Percentiles rank a stretch among this genome's conserved stretches.
These are phyloP conservation scores for Trachelus troglodyta DNA, from an alignment of 2,888 invertebrate genomes.

Conservation along the genomic window DNA sequence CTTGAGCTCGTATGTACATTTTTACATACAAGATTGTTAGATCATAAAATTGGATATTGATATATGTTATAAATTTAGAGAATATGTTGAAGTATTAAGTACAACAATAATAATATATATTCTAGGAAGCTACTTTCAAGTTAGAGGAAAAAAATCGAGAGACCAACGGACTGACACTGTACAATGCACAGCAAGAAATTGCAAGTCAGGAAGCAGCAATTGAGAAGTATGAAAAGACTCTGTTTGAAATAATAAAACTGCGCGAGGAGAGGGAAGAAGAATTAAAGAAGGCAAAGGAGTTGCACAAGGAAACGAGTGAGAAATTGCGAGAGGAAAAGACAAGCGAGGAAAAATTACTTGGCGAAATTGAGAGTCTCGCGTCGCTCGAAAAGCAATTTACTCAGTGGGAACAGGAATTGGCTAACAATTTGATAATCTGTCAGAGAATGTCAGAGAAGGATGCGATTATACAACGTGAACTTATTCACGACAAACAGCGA, in stretches of 20 bases:
- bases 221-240: constrained; percentile 70
- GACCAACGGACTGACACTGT: constrained; percentile 71
- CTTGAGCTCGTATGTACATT: constrained; percentile 70
- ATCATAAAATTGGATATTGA: not conserved
- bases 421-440: constrained; percentile 73
- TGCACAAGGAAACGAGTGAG: constrained; percentile 66
- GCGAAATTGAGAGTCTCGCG: constrained; percentile 71
- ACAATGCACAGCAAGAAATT: constrained; percentile 74
- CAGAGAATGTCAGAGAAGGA: constrained; percentile 75
- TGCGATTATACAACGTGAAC: constrained; percentile 50
- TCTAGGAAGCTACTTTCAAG: constrained; percentile 66
- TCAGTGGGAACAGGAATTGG: constrained; percentile 74
- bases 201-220: constrained; percentile 69
- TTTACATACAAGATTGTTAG: not conserved
- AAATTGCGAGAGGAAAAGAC: constrained; percentile 64
- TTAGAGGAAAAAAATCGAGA: constrained; percentile 70
- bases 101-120: constrained; percentile 9
- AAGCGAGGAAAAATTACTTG: constrained; percentile 40
- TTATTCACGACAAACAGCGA: constrained; percentile 62
- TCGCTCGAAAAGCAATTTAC: constrained; percentile 71
- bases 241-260: constrained; percentile 68
- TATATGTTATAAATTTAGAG: not conserved
- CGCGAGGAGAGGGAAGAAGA: constrained; percentile 69
- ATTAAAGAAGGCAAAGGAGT: constrained; percentile 67
- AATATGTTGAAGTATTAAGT: not conserved